Percentiles rank a stretch among this genome's conserved stretches.
Evolutionary conservation across 2,113 vertebrate species (phyloP).

Genomic region (Propithecus coquereli): DNA sequence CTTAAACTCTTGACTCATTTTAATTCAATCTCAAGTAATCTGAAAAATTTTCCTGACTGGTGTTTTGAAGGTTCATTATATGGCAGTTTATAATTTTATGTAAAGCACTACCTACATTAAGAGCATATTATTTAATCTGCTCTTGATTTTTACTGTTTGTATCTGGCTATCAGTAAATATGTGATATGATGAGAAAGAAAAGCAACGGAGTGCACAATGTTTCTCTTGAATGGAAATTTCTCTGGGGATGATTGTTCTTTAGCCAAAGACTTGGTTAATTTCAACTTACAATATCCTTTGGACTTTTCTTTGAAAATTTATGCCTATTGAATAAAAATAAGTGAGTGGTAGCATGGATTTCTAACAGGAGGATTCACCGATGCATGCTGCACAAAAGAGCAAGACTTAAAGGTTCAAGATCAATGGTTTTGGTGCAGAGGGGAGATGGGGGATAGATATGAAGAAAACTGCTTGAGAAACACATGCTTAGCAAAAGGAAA

Average conservation of each 20-base stretch:
- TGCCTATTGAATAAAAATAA: constrained; percentile 34
- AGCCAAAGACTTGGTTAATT: constrained; percentile 5
- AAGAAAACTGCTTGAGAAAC: constrained; percentile 1
- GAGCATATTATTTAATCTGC: constrained; percentile 22
- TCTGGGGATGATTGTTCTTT: neutral
- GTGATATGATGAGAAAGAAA: neutral
- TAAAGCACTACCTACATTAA: neutral
- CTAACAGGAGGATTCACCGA: constrained; percentile 5
- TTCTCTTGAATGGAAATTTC: neutral
- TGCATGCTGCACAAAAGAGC: neutral
- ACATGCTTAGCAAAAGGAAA: neutral
- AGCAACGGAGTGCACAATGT: neutral
- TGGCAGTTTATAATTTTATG: neutral
- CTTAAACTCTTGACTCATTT: neutral
- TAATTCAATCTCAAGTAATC: constrained; percentile 27
- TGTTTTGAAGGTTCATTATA: neutral
- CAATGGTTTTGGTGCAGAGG: neutral
- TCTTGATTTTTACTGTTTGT: constrained; percentile 19
- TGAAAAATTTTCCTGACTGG: neutral
- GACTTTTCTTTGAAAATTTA: neutral
- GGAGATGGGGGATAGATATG: neutral
- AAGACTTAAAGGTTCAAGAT: constrained; percentile 27
- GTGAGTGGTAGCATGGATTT: constrained; percentile 22
- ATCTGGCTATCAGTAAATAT: neutral
- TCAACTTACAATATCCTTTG: neutral